Base-by-base conservation (phyloP, 2,113 vertebrate genomes). In the Forbesichthys papilliferus region DNA sequence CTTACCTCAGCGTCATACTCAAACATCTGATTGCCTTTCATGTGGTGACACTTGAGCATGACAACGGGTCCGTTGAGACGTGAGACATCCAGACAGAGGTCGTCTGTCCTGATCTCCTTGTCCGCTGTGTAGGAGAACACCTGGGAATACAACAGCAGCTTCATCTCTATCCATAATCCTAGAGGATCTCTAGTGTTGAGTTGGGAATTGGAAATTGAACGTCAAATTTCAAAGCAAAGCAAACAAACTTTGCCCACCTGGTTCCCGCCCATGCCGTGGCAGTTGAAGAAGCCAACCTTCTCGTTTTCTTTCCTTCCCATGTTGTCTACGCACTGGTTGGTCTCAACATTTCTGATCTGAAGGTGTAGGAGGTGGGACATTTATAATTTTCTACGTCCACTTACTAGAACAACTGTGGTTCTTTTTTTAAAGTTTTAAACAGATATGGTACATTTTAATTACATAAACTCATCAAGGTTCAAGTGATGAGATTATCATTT, bases 211-310 rank as follows among this genome's bases (percentile, higher is more conserved):
- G 20, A 57, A 20, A 57, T 12, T 27, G 9, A 20, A 57, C 20
- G 10, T 7, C 20, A 52, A 11, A 52, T 9, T 52, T 52, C 49
- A 12, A 12, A 14, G 11, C 36, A 42, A 42, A 42, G 3, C 36
- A 42, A 42, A 42, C 5, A 42, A 5, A 42, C 36, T 6, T 42
- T 0, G 12, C 78, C 93, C 91, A 98, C 98, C 96, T 99, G 97
- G 82, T 99, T 99, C 67, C 98, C 98, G 61, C 98, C 98, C 97
- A 99, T 99, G 67, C 98, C 95, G 0, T 99, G 98, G 73, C 98
- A 99, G 93, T 99, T 99, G 93, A 99, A 99, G 64, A 99, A 98
- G 57, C 98, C 97, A 11, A 99, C 97, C 91, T 98, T 99, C 76
- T 99, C 96, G 0, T 99, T 99, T 75, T 99, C 97, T 70, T 98